Evolutionary conservation across 2,797 vertebrate genomes (phyloP).

Genomic region (Gobio occitaniae): DNA sequence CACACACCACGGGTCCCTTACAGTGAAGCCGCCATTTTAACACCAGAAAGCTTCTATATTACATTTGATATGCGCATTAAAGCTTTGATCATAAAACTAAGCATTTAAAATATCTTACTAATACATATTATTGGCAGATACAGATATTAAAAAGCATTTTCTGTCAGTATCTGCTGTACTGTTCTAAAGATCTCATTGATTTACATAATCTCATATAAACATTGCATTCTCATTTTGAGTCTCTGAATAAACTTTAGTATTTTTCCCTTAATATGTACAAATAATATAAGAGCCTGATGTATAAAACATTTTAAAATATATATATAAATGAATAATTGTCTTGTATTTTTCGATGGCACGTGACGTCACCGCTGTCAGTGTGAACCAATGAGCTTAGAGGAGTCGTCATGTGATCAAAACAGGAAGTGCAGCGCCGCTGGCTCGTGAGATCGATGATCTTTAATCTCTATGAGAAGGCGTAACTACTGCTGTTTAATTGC

Average conservation of each 20-base stretch:
- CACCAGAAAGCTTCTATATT: background rate
- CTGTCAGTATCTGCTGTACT: background rate
- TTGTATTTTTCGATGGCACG: background rate
- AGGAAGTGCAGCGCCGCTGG: constrained; percentile 46
- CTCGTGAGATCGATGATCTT: background rate
- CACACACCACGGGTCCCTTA: too few species aligned
- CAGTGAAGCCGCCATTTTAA: too few species aligned
- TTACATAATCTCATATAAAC: background rate
- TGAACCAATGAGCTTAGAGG: background rate
- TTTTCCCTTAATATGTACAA: too few species aligned
- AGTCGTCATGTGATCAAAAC: constrained; percentile 60
- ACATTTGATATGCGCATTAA: background rate
- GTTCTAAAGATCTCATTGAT: background rate
- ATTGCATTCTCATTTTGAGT: too few species aligned
- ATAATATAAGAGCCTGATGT: too few species aligned
- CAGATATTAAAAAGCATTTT: background rate
- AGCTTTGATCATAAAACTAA: background rate
- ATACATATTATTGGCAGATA: background rate
- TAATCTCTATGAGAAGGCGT: constrained; percentile 64
- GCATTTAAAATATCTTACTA: background rate
- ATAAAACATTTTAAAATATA: too few species aligned
- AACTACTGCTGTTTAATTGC: constrained; percentile 68
- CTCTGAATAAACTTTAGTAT: too few species aligned
- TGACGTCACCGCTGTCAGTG: constrained; percentile 14
- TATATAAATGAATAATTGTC: background rate